phyloP scores from a whole-genome alignment of 2,113 vertebrate genomes.

The Porphyrio hochstetteri region DNA sequence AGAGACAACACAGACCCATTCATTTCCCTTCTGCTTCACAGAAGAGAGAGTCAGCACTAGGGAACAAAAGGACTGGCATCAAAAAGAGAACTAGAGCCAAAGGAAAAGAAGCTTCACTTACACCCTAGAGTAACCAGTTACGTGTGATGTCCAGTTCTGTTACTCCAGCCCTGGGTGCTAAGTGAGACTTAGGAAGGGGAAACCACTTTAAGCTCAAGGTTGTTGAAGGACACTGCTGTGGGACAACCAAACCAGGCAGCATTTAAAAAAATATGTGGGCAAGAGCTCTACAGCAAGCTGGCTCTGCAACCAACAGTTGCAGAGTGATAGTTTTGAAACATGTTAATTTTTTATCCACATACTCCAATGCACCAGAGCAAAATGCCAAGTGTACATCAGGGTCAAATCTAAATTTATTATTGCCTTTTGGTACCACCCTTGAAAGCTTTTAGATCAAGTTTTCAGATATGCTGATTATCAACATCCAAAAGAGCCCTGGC shows the following conservation, averaged over 20 bases:
- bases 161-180: background rate
- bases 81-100: background rate
- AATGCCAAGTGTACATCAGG: background rate
- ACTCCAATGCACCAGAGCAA: background rate
- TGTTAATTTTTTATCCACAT: background rate
- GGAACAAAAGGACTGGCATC: background rate
- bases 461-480: background rate
- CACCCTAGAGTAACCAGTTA: background rate
- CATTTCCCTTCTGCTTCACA: background rate
- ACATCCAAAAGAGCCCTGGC: background rate
- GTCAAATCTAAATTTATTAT: background rate
- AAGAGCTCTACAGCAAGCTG: background rate
- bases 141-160: background rate
- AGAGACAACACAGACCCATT: background rate
- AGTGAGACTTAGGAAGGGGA: background rate
- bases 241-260: background rate
- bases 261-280: background rate
- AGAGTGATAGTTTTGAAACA: background rate
- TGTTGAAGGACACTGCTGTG: background rate
- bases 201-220: background rate
- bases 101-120: background rate
- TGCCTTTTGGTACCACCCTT: background rate
- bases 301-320: background rate
- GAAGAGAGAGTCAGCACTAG: background rate
- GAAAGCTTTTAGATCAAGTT: conserved; percentile 22